These are phyloP conservation scores for Schlechtendalia chinensis DNA, from an alignment of 1,140 invertebrate genomes.

Conservation along the genomic window DNA sequence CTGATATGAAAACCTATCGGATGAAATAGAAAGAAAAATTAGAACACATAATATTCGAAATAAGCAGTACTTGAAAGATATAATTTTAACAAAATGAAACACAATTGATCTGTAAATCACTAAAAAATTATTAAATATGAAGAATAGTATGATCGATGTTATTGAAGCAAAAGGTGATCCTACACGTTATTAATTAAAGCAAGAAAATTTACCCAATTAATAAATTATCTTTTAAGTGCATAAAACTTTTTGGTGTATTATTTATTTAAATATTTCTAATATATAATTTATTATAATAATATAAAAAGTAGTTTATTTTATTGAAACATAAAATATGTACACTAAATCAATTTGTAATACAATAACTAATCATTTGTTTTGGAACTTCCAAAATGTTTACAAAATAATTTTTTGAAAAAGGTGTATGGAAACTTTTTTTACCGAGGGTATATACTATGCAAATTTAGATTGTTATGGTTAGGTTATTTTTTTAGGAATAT, in stretches of 20 bases:
- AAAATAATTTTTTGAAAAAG: no score
- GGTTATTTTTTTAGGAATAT: no score
- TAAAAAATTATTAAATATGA: background rate
- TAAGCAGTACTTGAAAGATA: background rate
- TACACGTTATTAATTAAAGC: background rate
- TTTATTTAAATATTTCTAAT: background rate
- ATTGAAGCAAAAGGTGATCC: background rate
- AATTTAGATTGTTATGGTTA: no score
- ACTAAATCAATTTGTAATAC: no score
- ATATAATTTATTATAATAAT: background rate
- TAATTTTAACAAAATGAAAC: background rate
- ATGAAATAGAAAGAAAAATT: slow-evolving; percentile 41
- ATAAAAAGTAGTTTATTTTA: no score
- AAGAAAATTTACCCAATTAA: background rate
- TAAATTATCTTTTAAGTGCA: background rate
- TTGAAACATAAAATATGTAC: background rate
- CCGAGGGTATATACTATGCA: no score
- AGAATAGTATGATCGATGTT: background rate
- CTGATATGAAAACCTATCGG: slow-evolving; percentile 56
- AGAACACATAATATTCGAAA: background rate
- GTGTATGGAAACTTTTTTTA: no score
- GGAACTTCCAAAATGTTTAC: no score
- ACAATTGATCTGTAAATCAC: background rate
- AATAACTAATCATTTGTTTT: no score
- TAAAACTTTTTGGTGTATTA: background rate